Evolutionary conservation across 2,888 invertebrate genomes (phyloP), one percentile per base, ranked within the genome.

Genomic region (Muschampia plurimacula): DNA sequence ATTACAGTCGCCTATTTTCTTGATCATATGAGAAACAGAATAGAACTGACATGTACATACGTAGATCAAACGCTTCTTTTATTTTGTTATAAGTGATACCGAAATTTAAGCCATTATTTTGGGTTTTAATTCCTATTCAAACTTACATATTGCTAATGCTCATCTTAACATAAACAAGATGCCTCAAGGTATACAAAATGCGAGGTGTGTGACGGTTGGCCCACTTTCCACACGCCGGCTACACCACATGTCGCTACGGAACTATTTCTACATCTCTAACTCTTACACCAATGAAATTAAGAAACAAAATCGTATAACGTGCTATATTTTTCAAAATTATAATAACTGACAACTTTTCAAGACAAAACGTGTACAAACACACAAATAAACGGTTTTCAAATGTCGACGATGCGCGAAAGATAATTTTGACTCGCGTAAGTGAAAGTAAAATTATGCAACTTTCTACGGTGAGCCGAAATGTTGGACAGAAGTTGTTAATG

Each of bases 361-460:
- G 83, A 82, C 83, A 84, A 86, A 84, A 87, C 84, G 81, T 80
- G 81, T 82, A 83, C 84, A 83, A 85, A 83, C 83, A 89, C 89
- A 91, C 86, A 89, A 90, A 52, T 22, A 92, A 88, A 81, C 81
- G 81, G 77, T 78, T 83, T 89, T 89, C 82, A 86, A 90, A 89
- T 86, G 85, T 85, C 86, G 82, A 87, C 89, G 87, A 89, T 87
- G 86, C 83, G 81, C 82, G 80, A 84, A 83, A 87, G 85, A 89
- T 90, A 87, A 90, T 88, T 91, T 89, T 79, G 82, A 82, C 77
- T 81, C 78, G 77, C 81, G 81, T 82, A 80, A 91, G 93, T 91
- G 93, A 94, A 94, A 93, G 94, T 92, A 81, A 89, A 87, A 89
- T 94, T 93, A 94, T 88, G 94, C 92, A 94, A 94, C 92, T 93